phyloP scores from a whole-genome alignment of 1,140 invertebrate genomes.

The Orchestia grillus region DNA sequence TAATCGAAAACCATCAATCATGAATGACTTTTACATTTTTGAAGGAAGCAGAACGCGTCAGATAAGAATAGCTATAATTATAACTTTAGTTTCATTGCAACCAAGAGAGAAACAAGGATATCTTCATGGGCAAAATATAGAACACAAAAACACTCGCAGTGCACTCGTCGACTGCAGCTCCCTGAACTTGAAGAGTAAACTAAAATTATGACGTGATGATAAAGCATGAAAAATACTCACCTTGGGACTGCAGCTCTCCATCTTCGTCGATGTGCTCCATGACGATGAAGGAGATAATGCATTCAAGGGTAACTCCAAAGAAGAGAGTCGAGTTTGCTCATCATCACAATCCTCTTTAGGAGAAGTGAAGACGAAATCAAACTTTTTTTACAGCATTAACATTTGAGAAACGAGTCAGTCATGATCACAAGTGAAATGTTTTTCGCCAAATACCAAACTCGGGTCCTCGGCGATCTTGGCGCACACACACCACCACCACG shows the following conservation, averaged over 20 bases:
- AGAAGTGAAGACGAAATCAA: neutral
- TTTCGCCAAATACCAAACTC: neutral
- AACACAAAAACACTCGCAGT: neutral
- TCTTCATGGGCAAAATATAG: neutral
- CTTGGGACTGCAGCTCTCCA: conserved; percentile 30
- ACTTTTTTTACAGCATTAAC: neutral
- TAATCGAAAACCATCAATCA: neutral
- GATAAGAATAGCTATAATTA: no score
- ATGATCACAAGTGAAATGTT: neutral
- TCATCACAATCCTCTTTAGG: neutral
- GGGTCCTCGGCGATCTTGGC: neutral
- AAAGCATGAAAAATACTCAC: neutral
- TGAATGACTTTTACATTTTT: neutral
- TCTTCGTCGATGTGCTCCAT: conserved; percentile 42
- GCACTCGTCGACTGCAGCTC: neutral
- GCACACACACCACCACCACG: neutral
- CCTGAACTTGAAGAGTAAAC: neutral
- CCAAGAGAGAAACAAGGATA: neutral
- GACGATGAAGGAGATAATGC: neutral
- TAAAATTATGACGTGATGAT: neutral
- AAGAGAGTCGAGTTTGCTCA: neutral
- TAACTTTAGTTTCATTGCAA: no score
- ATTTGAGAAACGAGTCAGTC: neutral
- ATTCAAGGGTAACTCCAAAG: neutral
- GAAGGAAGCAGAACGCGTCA: neutral